Percentiles rank a stretch among this genome's conserved stretches.
phyloP scores from a whole-genome alignment of 2,888 invertebrate species.

The Heliconius hortense region DNA sequence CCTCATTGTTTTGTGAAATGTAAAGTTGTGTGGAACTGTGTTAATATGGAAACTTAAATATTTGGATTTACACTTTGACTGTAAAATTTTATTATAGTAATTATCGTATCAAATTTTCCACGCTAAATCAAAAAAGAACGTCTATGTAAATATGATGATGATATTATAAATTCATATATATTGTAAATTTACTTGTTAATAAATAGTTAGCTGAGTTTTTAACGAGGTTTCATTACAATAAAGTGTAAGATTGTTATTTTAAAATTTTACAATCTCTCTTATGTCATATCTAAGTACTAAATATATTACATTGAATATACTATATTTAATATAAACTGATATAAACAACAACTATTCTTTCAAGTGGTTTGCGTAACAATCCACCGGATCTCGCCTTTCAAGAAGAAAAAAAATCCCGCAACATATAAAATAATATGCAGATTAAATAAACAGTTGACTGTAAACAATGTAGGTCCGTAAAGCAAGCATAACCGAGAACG shows the following conservation, averaged over 20 bases:
- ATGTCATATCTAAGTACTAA: neutral
- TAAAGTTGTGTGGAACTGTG: slow-evolving; percentile 11
- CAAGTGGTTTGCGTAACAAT: neutral
- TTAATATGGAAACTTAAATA: slow-evolving; percentile 16
- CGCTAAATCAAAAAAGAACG: neutral
- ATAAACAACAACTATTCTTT: slow-evolving; percentile 1
- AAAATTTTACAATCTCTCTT: neutral
- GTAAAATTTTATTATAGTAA: neutral
- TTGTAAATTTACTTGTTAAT: slow-evolving; percentile 7
- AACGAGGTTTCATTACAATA: neutral
- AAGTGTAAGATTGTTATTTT: too few species aligned
- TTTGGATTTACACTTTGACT: neutral
- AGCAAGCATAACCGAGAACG: slow-evolving; percentile 69
- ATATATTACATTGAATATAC: neutral
- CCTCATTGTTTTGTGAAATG: slow-evolving; percentile 4
- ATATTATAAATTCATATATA: neutral
- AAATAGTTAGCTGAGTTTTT: neutral
- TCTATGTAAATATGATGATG: neutral
- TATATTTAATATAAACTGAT: neutral
- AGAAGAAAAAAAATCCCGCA: slow-evolving; percentile 11
- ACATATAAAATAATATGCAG: slow-evolving; percentile 37
- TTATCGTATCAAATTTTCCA: neutral
- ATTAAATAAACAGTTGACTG: slow-evolving; percentile 54
- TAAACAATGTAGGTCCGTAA: slow-evolving; percentile 67
- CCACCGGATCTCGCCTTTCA: neutral